Conservation (phyloP, 2,797 vertebrate genomes). For the Chelidonichthys spinosus region DNA sequence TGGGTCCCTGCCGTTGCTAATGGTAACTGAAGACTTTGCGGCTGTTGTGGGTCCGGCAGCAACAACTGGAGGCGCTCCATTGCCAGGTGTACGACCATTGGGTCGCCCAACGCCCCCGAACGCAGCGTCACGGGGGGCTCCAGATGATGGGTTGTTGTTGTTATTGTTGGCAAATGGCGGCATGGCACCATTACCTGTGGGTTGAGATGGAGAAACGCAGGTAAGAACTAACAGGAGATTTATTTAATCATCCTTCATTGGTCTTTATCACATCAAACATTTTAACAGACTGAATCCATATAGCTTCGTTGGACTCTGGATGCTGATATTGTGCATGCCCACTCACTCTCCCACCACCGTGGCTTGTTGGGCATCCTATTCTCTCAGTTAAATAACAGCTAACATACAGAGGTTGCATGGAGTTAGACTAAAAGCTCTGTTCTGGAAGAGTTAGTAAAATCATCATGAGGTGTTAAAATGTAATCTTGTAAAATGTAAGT, state of each 20-base stretch:
- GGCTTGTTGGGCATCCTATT: background rate
- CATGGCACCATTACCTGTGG: constrained; percentile 91
- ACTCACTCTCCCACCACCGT: background rate
- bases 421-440: background rate
- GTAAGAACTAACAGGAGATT: background rate
- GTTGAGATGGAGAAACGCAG: background rate
- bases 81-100: constrained; percentile 88
- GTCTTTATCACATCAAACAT: background rate
- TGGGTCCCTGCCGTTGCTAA: constrained; percentile 97
- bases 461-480: background rate
- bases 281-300: background rate
- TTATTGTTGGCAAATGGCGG: constrained; percentile 81
- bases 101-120: constrained; percentile 87
- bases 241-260: background rate
- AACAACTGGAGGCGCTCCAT: constrained; percentile 72
- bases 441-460: background rate
- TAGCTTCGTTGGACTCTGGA: background rate
- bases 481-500: background rate
- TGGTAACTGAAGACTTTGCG: constrained; percentile 86
- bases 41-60: constrained; percentile 72
- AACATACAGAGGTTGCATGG: too few species aligned
- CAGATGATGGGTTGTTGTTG: constrained; percentile 70
- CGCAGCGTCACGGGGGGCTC: constrained; percentile 73
- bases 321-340: background rate
- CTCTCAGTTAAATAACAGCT: background rate